Base-by-base conservation (phyloP, 2,113 vertebrate genomes). In the Sceloporus tristichus region DNA sequence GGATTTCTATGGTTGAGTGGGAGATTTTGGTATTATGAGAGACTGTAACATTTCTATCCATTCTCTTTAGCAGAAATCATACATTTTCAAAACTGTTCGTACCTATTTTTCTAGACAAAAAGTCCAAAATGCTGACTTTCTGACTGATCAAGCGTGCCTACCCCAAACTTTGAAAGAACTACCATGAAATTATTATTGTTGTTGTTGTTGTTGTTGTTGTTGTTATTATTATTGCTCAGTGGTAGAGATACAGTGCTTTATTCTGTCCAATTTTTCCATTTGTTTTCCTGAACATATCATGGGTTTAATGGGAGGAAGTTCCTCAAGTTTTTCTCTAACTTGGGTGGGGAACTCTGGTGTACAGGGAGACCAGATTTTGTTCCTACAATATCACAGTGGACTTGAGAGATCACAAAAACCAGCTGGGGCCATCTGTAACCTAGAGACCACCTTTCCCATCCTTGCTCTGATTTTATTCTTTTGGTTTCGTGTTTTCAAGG, bases 401-500 rank as follows among this genome's bases (percentile, higher is more conserved):
- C 59, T 62, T 62, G 59, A 16, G 4, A 62, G 14, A 62, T 18
- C 59, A 62, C 11, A 62, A 59, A 14, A 62, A 18, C 2, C 59
- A 62, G 13, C 3, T 62, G 59, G 59, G 59, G 59, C 2, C 59
- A 62, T 18, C 13, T 2, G 59, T 62, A 62, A 14, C 59, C 59
- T 18, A 18, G 14, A 18, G 59, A 18, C 59, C 59, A 62, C 11
- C 11, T 16, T 16, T 14, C 59, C 13, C 59, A 16, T 62, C 3
- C 59, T 14, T 16, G 59, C 59, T 77, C 54, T 73, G 59, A 88
- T 88, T 0, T 38, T 48, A 54, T 86, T 53, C 11, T 3, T 71
- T 16, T 53, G 81, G 76, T 85, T 87, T 90, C 92, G 87, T 48
- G 84, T 38, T 93, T 76, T 29, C 91, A 99, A 48, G 98, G 99